Evolutionary conservation across 2,888 invertebrate species (phyloP).

Genomic region (Disparrhopalites patrizii): DNA sequence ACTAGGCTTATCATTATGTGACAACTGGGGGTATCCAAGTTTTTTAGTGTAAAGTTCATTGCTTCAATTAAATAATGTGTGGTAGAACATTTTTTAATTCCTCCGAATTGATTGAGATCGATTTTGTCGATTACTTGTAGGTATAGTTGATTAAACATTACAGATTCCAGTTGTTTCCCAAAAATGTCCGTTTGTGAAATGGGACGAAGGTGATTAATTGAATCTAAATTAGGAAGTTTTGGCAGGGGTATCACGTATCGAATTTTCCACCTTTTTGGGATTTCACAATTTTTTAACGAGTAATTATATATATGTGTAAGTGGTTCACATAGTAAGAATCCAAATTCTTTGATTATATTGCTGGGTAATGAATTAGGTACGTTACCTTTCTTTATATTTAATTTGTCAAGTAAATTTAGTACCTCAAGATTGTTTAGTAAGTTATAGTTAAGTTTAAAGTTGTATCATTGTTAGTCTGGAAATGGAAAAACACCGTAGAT

Average conservation of each 20-base stretch:
- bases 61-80: background rate
- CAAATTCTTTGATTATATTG: background rate
- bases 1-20: background rate
- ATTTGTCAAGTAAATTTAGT: background rate
- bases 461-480: too few relatives aligned
- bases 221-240: background rate
- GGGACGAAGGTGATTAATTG: background rate
- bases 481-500: too few relatives aligned
- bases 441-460: too few relatives aligned
- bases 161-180: background rate
- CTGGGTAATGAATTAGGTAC: background rate
- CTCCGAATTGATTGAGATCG: background rate
- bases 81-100: background rate
- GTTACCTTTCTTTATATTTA: background rate
- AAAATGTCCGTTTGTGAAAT: conserved; percentile 3
- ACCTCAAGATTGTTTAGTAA: background rate
- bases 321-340: background rate
- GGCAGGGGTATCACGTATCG: background rate
- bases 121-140: background rate
- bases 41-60: background rate
- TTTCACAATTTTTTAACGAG: background rate
- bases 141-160: background rate
- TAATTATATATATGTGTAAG: background rate
- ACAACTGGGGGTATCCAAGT: background rate
- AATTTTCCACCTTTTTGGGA: background rate